Percentiles rank a stretch among this genome's conserved stretches.
Conservation (phyloP, 2,113 vertebrate genomes). For the Gavialis gangeticus region DNA sequence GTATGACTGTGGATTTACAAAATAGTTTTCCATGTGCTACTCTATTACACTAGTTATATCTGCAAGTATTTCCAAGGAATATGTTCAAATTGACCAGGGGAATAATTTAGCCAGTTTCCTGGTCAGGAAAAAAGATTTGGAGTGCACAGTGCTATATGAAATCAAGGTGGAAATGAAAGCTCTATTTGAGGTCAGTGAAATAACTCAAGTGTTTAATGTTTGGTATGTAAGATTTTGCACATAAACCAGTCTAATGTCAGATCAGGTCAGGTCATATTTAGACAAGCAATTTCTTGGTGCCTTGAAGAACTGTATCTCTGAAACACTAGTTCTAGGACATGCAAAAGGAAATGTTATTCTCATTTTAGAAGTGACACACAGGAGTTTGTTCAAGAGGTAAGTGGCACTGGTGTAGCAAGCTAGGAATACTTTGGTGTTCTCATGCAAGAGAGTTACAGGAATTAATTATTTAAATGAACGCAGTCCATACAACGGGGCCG, state of each 20-base stretch:
- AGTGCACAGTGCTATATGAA: neutral
- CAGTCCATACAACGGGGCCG: neutral
- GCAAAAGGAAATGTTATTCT: neutral
- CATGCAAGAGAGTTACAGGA: neutral
- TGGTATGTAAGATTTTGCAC: neutral
- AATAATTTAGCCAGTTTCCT: neutral
- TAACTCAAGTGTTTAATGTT: neutral
- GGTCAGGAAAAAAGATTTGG: neutral
- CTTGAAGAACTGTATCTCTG: neutral
- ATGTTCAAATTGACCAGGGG: neutral
- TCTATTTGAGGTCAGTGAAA: neutral
- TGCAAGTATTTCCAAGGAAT: neutral
- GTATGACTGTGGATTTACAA: neutral
- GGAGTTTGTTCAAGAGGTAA: neutral
- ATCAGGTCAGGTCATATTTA: neutral
- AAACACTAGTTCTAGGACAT: neutral
- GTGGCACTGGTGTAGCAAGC: neutral
- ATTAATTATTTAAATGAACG: neutral
- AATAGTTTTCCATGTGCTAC: neutral
- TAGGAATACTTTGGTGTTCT: neutral
- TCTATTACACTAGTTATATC: neutral
- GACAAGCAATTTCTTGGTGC: neutral
- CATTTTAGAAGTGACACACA: neutral
- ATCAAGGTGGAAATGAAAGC: neutral
- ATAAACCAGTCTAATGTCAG: neutral